These are phyloP conservation scores for Brachypteracias leptosomus DNA, from an alignment of 2,113 vertebrate genomes.

Conservation along the genomic window DNA sequence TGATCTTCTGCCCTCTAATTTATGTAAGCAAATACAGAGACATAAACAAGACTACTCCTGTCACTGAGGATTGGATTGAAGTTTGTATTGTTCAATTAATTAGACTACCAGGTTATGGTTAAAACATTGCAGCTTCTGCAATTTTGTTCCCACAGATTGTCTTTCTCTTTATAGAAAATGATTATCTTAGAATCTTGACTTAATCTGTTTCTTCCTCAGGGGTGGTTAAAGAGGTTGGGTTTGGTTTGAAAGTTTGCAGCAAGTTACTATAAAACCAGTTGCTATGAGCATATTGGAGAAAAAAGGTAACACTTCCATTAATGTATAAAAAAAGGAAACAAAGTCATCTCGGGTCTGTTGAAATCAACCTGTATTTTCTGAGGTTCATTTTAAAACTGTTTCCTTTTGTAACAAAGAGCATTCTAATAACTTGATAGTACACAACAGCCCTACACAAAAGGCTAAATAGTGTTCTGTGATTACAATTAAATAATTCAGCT, in stretches of 20 bases:
- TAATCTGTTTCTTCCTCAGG: neutral
- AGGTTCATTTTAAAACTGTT: neutral
- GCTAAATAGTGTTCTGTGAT: slow-evolving; percentile 12
- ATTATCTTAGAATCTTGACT: neutral
- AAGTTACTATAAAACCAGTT: neutral
- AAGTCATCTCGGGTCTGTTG: neutral
- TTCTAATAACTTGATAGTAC: neutral
- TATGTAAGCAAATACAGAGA: neutral
- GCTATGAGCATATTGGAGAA: neutral
- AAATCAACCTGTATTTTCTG: neutral
- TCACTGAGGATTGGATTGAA: neutral
- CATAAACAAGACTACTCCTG: neutral
- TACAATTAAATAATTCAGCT: slow-evolving; percentile 36
- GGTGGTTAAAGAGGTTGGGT: neutral
- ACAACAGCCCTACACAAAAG: neutral
- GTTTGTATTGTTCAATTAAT: neutral
- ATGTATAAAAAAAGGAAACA: neutral
- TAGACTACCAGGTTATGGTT: neutral
- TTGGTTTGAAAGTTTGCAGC: neutral
- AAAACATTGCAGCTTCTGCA: neutral
- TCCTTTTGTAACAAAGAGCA: neutral
- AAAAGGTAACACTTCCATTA: neutral
- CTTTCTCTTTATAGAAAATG: neutral
- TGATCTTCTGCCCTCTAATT: neutral
- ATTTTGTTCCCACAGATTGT: neutral